A percentile compares a stretch with the other conserved stretches of the same genome.
Evolutionary conservation across 2,797 vertebrate species (phyloP).

Genomic region (Microctenopoma stevenorrisi): DNA sequence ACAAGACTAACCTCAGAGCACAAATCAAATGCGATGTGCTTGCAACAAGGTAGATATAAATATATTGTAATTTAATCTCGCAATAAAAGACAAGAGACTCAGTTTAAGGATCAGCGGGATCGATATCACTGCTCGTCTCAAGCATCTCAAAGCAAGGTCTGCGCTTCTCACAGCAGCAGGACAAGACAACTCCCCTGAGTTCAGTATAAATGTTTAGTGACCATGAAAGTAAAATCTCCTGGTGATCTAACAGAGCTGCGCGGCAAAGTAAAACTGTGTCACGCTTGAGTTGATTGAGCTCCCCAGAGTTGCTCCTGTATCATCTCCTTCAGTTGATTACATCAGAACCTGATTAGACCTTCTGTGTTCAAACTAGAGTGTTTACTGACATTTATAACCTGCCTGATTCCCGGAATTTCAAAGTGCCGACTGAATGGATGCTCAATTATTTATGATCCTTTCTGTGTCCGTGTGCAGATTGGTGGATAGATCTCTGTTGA

Average conservation of each 20-base stretch:
- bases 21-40: conserved; percentile 29
- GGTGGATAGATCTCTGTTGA: conserved; percentile 62
- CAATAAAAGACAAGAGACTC: conserved; percentile 50
- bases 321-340: conserved; percentile 68
- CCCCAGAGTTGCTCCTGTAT: conserved; percentile 51
- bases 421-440: conserved; percentile 53
- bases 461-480: conserved; percentile 56
- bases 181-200: conserved; percentile 39
- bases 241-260: conserved; percentile 42
- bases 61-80: conserved; percentile 39
- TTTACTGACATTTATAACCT: conserved; percentile 69
- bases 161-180: conserved; percentile 38
- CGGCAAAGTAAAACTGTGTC: conserved; percentile 22
- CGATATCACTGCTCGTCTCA: conserved; percentile 44
- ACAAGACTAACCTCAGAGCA: conserved; percentile 45
- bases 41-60: conserved; percentile 29
- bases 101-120: conserved; percentile 52
- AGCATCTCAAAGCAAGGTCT: conserved; percentile 49
- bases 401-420: conserved; percentile 61
- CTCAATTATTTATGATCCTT: conserved; percentile 71
- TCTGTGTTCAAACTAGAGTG: conserved; percentile 60
- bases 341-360: conserved; percentile 64
- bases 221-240: conserved; percentile 51
- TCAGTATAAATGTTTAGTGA: conserved; percentile 49
- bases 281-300: conserved; percentile 43